Base-by-base conservation (phyloP, 2,888 invertebrate species). In the Cryptophagus acutangulus region DNA sequence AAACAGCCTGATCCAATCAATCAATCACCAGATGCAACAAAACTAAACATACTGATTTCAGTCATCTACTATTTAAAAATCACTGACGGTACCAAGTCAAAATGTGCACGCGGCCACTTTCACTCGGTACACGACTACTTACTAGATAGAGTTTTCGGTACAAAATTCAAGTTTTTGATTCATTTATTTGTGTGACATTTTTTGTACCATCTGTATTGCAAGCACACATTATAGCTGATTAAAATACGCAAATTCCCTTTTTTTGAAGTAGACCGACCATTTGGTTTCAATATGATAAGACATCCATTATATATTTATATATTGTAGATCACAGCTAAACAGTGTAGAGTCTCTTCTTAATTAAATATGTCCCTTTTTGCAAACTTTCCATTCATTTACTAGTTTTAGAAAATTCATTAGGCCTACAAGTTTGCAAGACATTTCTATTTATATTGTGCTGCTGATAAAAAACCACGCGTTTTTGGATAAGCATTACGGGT, bases 281-380 rank as follows among this genome's bases (percentile, higher is more conserved):
- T 48, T n/a, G n/a, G n/a, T n/a, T n/a, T n/a, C n/a, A n/a, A n/a
- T n/a, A 50, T 55, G 54, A 55, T 55, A 54, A 55, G 48, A 59
- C 55, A 55, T 59, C 53, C 57, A 59, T n/a, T n/a, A n/a, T n/a
- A n/a, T n/a, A n/a, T n/a, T n/a, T n/a, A n/a, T n/a, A n/a, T 61
- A 59, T 62, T 59, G 59, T 60, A 67, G 66, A 67, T 68, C 68
- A 68, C 68, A 68, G 68, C 66, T 67, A 66, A n/a, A 65, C 61
- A 64, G 63, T 65, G 64, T 64, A 65, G 62, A 65, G 59, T 65
- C 60, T 60, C 61, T 61, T 62, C 59, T 58, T 58, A 47, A 47
- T 54, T 49, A 49, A 51, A 26, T 12, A 13, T 26, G 26, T 26
- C 26, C 26, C 9, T n/a, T 8, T 26, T 26, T 26, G n/a, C n/a